Percentiles rank a stretch among this genome's conserved stretches.
Conservation (phyloP, 1,140 invertebrate genomes). For the Apocrypta bakeri region DNA sequence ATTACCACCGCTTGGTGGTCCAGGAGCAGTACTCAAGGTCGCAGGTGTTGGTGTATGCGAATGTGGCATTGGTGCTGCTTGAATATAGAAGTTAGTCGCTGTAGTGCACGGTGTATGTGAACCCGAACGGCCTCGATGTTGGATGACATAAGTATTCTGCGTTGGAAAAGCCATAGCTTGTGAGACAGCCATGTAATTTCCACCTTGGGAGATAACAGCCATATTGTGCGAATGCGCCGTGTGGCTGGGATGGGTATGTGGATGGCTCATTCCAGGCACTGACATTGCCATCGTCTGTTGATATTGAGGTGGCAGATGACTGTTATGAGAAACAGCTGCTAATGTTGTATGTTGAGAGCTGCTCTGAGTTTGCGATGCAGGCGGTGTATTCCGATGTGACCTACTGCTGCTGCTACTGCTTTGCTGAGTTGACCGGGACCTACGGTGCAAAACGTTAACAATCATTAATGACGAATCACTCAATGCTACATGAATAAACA, state of each 20-base stretch:
- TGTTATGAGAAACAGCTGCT: slow-evolving; percentile 53
- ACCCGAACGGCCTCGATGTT: slow-evolving; percentile 70
- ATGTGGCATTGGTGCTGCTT: slow-evolving; percentile 73
- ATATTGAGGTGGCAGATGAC: slow-evolving; percentile 70
- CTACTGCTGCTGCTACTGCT: slow-evolving; percentile 54
- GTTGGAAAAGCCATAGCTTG: slow-evolving; percentile 73
- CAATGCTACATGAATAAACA: no score
- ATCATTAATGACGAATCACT: not conserved
- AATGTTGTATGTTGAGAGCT: not conserved
- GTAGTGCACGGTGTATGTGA: slow-evolving; percentile 75
- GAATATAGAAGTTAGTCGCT: slow-evolving; percentile 81
- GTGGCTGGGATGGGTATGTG: slow-evolving; percentile 73
- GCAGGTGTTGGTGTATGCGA: slow-evolving; percentile 66
- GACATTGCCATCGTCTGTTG: slow-evolving; percentile 70
- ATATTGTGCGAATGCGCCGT: slow-evolving; percentile 75
- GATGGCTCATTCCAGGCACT: slow-evolving; percentile 64
- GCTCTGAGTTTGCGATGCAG: slow-evolving; percentile 62
- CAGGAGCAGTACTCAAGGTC: slow-evolving; percentile 48
- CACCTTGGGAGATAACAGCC: slow-evolving; percentile 76
- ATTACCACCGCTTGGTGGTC: not conserved
- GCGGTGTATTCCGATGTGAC: slow-evolving; percentile 67
- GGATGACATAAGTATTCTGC: slow-evolving; percentile 77
- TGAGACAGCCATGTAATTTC: slow-evolving; percentile 77
- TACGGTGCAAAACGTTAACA: not conserved
- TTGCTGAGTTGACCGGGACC: slow-evolving; percentile 64